Conservation (phyloP, 2,113 vertebrate species). For the Salvelinus alpinus region DNA sequence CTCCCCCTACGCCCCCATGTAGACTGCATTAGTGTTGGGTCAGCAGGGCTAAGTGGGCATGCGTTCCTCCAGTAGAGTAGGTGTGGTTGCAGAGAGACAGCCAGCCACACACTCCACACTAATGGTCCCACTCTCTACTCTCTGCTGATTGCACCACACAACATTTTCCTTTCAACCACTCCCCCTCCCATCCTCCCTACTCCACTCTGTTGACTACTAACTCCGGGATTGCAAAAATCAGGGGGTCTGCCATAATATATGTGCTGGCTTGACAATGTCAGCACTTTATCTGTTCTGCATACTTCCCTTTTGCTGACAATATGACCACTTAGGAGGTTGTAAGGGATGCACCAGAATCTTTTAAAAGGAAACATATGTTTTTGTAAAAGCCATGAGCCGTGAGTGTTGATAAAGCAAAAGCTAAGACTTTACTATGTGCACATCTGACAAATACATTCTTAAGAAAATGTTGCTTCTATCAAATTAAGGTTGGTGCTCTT, state of each 20-base stretch:
- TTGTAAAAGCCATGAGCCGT: too few species aligned
- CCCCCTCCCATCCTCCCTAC: not conserved
- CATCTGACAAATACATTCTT: slow-evolving; percentile 1
- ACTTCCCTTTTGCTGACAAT: not conserved
- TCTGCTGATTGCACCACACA: not conserved
- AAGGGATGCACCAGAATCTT: too few species aligned
- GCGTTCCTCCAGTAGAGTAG: slow-evolving; percentile 26
- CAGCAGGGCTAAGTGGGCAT: slow-evolving; percentile 31
- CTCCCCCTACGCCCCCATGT: slow-evolving; percentile 15
- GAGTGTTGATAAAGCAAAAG: too few species aligned
- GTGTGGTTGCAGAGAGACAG: slow-evolving; percentile 14
- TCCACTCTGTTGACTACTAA: not conserved
- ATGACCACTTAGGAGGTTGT: not conserved
- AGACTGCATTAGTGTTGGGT: slow-evolving; percentile 38
- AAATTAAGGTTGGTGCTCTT: not conserved
- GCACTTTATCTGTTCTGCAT: not conserved
- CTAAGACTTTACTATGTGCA: too few species aligned
- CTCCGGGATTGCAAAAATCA: not conserved
- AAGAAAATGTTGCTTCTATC: slow-evolving; percentile 41
- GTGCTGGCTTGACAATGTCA: not conserved
- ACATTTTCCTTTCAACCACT: not conserved
- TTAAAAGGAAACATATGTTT: too few species aligned
- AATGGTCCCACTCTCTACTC: not conserved
- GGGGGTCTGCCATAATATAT: not conserved
- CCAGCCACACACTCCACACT: not conserved